Base-by-base conservation (phyloP, 2,797 vertebrate species). In the Hypotaenidia okinawae region DNA sequence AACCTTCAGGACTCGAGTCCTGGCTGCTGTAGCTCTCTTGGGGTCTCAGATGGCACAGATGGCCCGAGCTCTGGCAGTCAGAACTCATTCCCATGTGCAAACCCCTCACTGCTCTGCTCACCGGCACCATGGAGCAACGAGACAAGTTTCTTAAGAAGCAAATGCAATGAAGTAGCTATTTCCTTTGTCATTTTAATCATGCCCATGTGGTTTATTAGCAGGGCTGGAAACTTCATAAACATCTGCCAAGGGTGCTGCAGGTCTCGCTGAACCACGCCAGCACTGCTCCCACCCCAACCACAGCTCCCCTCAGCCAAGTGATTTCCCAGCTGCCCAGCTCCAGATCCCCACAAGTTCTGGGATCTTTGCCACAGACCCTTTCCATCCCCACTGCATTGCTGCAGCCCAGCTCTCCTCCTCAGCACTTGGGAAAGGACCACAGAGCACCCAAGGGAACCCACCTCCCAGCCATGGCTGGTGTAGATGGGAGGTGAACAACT, bases 41-140 rank as follows among this genome's bases (percentile, higher is more conserved):
- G 52, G 3, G 32, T 67, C 39, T 4, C 35, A 5, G 0, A 17
- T 3, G 10, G n/a, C 4, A 6, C 55, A 30, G 58, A 12, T 0
- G 0, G 4, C 58, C 76, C 0, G 1, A 6, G 14, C 5, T 64
- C 32, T 4, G 12, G 1, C 80, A 41, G 17, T 1, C 45, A 47
- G 43, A 13, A 5, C 18, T 54, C 51, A 58, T 72, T 90, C 80
- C 76, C 77, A 91, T 43, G 8, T 59, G 41, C 69, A 28, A 57
- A 59, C 66, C 72, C 86, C 62, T 83, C 45, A 1, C 72, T 18
- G 73, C 89, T 82, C 87, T 22, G 8, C 51, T n/a, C 54, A n/a
- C 18, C 3, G 73, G 37, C 69, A 70, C 59, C 3, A 16, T 16
- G 47, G 10, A 39, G 83, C 0, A 0, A 86, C 12, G 70, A 84